Base-by-base conservation (phyloP, 2,113 vertebrate genomes). In the Dipodomys merriami region DNA sequence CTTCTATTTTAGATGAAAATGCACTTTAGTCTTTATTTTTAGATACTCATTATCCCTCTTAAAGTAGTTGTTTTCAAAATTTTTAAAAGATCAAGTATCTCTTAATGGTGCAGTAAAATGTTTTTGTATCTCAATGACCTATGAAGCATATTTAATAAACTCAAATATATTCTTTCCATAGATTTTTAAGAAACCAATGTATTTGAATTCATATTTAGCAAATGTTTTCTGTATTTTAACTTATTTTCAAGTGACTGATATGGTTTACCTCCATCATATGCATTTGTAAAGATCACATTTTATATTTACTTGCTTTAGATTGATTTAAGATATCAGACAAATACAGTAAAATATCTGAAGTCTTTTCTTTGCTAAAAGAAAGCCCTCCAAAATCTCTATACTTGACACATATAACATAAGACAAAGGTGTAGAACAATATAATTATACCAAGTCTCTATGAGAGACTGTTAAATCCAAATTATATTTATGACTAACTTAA, bases 61-160 rank as follows among this genome's bases (percentile, higher is more conserved):
- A 83, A 29, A 91, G 46, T 7, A 77, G 60, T 2, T 94, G 60
- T 69, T n/a, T n/a, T 88, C 74, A 88, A 76, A 94, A 13, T 64
- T 65, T 67, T 5, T n/a, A 77, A 87, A 74, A 60, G 19, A n/a
- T 84, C 46, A 71, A 60, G 35, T 76, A 91, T 25, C 6, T 78
- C 57, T 73, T 81, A 12, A 25, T 29, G 16, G 16, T 16, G 2
- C 3, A 88, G 29, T 6, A 62, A 29, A 73, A 15, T 65, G 25
- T 62, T 79, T 89, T 87, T 76, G 30, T 83, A 79, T 77, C 30
- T 78, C 13, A 88, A 77, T 22, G 65, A 27, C 30, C 27, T 35
- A 35, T 88, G 74, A 35, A 68, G 25, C 30, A 88, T 9, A 15
- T 23, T 64, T n/a, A 82, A 7, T 15, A 49, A 10, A 7, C 20